A percentile compares a stretch with the other conserved stretches of the same genome.
Evolutionary conservation across 64 coral and sea anemone species (phyloP).

Genomic region (Actinia tenebrosa): DNA sequence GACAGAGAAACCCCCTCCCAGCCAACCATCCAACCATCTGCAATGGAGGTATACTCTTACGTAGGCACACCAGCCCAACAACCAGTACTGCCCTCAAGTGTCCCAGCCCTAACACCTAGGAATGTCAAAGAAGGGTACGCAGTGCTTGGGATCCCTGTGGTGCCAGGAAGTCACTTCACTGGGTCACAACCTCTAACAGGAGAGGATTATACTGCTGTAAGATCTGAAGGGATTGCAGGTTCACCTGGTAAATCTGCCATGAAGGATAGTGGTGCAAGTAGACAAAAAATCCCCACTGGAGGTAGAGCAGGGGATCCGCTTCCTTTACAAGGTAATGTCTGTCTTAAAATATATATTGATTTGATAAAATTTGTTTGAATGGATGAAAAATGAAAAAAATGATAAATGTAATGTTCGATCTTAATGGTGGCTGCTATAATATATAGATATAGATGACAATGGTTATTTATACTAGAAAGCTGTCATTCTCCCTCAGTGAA

Average conservation of each 20-base stretch:
- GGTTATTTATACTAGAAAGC: no score
- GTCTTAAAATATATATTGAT: not conserved
- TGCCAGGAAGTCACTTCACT: not conserved
- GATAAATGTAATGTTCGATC: no score
- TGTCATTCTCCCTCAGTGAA: no score
- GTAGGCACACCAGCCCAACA: not conserved
- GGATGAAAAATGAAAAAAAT: no score
- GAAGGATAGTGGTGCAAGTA: not conserved
- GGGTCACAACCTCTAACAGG: not conserved
- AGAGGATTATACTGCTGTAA: constrained; percentile 1
- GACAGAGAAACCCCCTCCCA: not conserved
- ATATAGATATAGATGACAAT: no score
- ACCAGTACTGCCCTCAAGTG: not conserved
- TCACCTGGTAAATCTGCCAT: not conserved
- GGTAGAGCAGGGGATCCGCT: not conserved
- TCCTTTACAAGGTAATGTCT: constrained; percentile 18
- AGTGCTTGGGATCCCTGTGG: constrained; percentile 29
- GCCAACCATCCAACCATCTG: not conserved
- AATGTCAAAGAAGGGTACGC: constrained; percentile 32
- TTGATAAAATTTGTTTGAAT: no score
- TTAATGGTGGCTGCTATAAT: no score
- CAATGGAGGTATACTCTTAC: not conserved
- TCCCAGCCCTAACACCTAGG: not conserved
- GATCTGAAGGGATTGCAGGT: not conserved
- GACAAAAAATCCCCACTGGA: not conserved